Percentiles rank a stretch among this genome's conserved stretches.
These are phyloP conservation scores for Olivierus martensii DNA, from an alignment of 1,140 invertebrate genomes.

Conservation along the genomic window DNA sequence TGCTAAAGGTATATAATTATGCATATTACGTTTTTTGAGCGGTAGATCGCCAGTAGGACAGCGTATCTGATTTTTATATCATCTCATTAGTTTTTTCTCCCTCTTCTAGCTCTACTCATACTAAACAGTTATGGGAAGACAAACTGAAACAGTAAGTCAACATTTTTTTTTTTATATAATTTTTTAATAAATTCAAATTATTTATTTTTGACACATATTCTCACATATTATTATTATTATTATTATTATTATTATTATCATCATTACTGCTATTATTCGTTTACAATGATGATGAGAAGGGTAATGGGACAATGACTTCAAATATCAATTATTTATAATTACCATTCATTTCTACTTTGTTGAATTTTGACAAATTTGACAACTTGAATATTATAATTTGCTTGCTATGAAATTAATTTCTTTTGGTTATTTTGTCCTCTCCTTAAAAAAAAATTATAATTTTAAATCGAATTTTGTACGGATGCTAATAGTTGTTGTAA, in stretches of 20 bases:
- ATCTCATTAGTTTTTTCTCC: conserved; percentile 1
- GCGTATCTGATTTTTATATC: too few species aligned
- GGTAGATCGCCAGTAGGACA: too few species aligned
- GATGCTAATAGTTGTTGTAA: too few species aligned
- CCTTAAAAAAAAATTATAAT: too few species aligned
- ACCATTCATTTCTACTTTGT: background rate
- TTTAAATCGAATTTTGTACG: too few species aligned
- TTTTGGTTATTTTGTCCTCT: background rate
- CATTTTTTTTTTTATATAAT: conserved; percentile 20
- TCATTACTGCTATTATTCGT: too few species aligned
- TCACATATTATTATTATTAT: too few species aligned
- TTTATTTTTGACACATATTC: too few species aligned
- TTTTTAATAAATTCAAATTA: background rate
- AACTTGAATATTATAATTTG: background rate
- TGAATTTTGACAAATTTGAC: background rate
- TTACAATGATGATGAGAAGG: background rate
- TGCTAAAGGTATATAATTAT: too few species aligned
- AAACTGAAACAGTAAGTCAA: conserved; percentile 46
- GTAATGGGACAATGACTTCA: background rate
- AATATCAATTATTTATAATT: background rate
- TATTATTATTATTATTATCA: too few species aligned
- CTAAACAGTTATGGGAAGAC: conserved; percentile 50
- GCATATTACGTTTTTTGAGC: too few species aligned
- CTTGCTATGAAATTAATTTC: background rate
- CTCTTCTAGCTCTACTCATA: conserved; percentile 39